Conservation (phyloP, 1,140 invertebrate genomes). For the Zaprionus taronus region DNA sequence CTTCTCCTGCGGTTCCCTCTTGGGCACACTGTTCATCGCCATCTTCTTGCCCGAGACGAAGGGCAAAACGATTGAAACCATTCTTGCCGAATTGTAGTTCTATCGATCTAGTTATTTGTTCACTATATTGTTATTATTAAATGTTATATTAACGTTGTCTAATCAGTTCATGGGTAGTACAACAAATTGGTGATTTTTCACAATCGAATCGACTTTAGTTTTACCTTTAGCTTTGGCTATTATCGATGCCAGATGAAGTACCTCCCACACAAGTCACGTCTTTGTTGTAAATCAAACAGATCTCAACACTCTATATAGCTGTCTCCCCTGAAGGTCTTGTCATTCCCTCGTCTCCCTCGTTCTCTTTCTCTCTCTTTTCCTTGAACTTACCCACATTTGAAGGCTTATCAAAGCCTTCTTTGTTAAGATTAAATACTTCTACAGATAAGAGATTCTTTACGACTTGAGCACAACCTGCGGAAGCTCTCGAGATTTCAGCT, state of each 20-base stretch:
- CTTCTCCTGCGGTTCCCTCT: constrained; percentile 62
- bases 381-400: constrained; percentile 30
- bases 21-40: constrained; percentile 65
- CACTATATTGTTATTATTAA: constrained; percentile 46
- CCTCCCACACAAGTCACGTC: constrained; percentile 18
- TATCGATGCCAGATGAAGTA: not conserved
- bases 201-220: not conserved
- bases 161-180: not conserved
- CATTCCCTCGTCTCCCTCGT: not conserved
- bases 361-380: not conserved
- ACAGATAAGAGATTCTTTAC: constrained; percentile 27
- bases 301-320: constrained; percentile 7
- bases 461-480: constrained; percentile 5
- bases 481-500: not conserved
- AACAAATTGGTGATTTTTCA: not conserved
- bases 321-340: not conserved
- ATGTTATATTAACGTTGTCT: constrained; percentile 6
- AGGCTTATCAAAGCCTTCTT: constrained; percentile 22
- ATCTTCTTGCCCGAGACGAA: constrained; percentile 90
- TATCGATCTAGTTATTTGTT: too few species aligned
- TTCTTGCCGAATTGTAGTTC: constrained; percentile 85
- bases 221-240: not conserved
- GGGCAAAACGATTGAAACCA: constrained; percentile 90
- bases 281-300: constrained; percentile 2
- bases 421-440: constrained; percentile 33